Evolutionary conservation across 1,140 invertebrate genomes (phyloP), one percentile per base, ranked within the genome.

Genomic region (Aricia agestis): DNA sequence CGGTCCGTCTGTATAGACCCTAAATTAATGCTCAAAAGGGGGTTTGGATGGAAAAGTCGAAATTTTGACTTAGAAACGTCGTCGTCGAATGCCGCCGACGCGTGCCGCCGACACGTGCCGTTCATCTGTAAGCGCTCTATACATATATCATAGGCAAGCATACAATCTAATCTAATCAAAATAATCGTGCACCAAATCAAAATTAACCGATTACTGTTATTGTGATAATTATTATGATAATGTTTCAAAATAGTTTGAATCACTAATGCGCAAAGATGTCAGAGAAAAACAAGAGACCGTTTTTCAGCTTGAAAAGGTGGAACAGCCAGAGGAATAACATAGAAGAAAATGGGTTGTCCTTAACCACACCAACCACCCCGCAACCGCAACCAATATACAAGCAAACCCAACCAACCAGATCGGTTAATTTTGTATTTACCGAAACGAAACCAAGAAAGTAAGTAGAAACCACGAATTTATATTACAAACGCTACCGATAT

Each of bases 281-380:
- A 52, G 86, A 91, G 19, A 91, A 86, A 72, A 91, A 85, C 69
- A 90, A 87, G 57, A 88, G 83, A 19, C 77, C 78, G 9, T 85
- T 91, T 67, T 88, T 90, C 72, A 83, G 73, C 41, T 70, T 88
- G 19, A 91, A 85, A 66, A 73, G 85, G 41, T 86, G 81, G 81
- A 83, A 84, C 25, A 84, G 84, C 70, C 79, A 83, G 58, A 83
- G 80, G 18, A 72, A 19, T 58, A 41, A 19, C 6, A 17, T 59
- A 63, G 67, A 70, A 2, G 76, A 80, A 36, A 74, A 78, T 6
- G 52, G 63, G 10, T 67, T 57, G 18, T 13, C 45, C 0, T 11
- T 52, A 52, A 25, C 74, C 9, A 66, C 59, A 9, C 68, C 69
- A 66, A 45, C 66, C 2, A 76, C 52, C 66, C 73, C 71, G n/a